phyloP scores from a whole-genome alignment of 2,888 invertebrate genomes.

The Augiades crinisus region DNA sequence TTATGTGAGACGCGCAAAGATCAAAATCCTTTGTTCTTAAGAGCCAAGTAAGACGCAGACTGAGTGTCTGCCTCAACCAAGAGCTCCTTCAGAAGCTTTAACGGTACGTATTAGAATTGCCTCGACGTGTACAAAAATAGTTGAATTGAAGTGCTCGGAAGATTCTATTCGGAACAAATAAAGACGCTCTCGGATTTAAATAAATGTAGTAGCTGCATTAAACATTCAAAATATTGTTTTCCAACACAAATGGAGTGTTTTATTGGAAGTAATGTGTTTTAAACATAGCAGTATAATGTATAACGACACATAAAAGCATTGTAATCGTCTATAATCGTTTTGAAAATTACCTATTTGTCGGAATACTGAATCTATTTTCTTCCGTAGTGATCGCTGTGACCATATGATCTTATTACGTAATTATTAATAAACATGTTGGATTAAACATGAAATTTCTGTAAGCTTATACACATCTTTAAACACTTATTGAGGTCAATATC shows the following conservation, averaged over 20 bases:
- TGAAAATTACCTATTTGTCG: not conserved
- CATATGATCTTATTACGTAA: too few relatives aligned
- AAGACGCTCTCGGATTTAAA: conserved; percentile 29
- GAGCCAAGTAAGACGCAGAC: conserved; percentile 53
- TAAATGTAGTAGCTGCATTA: conserved; percentile 11
- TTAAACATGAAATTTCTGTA: too few relatives aligned
- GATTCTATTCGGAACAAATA: conserved; percentile 52
- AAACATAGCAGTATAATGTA: too few relatives aligned
- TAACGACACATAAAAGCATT: too few relatives aligned
- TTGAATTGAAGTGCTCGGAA: conserved; percentile 62
- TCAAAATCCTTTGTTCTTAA: conserved; percentile 52
- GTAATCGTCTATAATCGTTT: too few relatives aligned
- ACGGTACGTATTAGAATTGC: conserved; percentile 64
- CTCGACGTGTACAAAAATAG: conserved; percentile 73
- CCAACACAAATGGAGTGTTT: not conserved
- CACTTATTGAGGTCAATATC: not conserved
- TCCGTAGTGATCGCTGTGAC: not conserved
- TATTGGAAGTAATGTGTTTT: not conserved
- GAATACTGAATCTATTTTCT: not conserved
- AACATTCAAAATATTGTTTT: conserved; percentile 13
- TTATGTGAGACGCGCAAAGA: conserved; percentile 42
- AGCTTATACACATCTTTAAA: too few relatives aligned
- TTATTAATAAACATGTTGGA: too few relatives aligned
- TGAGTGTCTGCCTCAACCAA: conserved; percentile 53
- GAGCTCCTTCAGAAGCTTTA: conserved; percentile 69